Evolutionary conservation across 2,888 invertebrate genomes (phyloP).

Genomic region (Cephus pygmeus): DNA sequence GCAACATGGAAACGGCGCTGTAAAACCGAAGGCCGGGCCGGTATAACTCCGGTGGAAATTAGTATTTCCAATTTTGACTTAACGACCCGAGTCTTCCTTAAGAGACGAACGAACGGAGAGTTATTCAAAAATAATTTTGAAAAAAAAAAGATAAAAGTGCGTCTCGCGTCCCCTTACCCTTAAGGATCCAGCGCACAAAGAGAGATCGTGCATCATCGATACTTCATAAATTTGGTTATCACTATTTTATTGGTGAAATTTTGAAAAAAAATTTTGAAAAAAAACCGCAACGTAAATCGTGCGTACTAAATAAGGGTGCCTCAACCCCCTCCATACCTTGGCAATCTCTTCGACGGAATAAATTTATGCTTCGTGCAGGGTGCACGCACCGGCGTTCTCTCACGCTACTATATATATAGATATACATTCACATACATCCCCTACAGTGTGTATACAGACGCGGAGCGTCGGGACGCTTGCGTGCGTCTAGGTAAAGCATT

Average conservation of each 20-base stretch:
- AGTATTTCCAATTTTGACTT: constrained; percentile 15
- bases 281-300: too few relatives aligned
- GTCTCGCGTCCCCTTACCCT: not conserved
- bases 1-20: constrained; percentile 49
- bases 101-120: not conserved
- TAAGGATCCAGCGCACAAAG: not conserved
- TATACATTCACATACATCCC: constrained; percentile 15
- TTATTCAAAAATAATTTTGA: too few relatives aligned
- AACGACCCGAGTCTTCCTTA: not conserved
- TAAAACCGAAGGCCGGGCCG: constrained; percentile 37
- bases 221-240: not conserved
- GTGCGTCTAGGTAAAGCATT: constrained; percentile 34
- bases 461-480: constrained; percentile 9
- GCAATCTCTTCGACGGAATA: constrained; percentile 49
- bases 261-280: too few relatives aligned
- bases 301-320: not conserved
- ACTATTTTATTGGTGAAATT: too few relatives aligned
- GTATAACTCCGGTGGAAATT: constrained; percentile 3
- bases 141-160: too few relatives aligned
- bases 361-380: constrained; percentile 51
- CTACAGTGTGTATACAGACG: not conserved
- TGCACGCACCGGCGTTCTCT: constrained; percentile 23
- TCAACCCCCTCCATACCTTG: constrained; percentile 12
- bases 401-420: constrained; percentile 4
- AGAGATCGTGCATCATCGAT: not conserved